phyloP scores from a whole-genome alignment of 2,888 invertebrate genomes.

The Strigamia crassipes region DNA sequence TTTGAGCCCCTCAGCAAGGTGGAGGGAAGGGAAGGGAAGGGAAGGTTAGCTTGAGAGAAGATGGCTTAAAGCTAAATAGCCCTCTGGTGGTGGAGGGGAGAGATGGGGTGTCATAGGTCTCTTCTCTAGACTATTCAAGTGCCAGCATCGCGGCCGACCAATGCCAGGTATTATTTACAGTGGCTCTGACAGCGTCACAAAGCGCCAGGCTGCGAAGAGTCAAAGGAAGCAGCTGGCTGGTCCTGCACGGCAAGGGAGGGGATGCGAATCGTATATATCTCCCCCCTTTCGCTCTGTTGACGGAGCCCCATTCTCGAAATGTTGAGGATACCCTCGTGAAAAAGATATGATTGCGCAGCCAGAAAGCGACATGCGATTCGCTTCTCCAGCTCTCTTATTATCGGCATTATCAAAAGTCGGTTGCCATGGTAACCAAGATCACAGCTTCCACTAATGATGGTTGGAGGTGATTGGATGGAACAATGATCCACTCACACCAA shows the following conservation, averaged over 20 bases:
- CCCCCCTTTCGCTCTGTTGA: conserved; percentile 14
- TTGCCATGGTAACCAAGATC: conserved; percentile 31
- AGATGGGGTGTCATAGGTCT: conserved; percentile 40
- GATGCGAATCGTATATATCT: conserved; percentile 21
- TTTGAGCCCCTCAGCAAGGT: conserved; percentile 16
- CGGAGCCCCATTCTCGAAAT: conserved; percentile 4
- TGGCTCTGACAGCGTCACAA: conserved; percentile 42
- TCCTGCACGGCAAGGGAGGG: background rate
- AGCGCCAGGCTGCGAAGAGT: conserved; percentile 36
- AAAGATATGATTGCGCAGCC: background rate
- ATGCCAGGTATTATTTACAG: conserved; percentile 42
- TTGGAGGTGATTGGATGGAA: conserved; percentile 39
- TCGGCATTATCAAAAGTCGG: background rate
- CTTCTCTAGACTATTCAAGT: conserved; percentile 42
- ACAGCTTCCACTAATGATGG: conserved; percentile 38
- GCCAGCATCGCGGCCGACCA: conserved; percentile 42
- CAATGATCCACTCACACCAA: conserved; percentile 39
- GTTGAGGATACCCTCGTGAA: conserved; percentile 34
- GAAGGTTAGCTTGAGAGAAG: conserved; percentile 20
- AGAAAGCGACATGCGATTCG: background rate
- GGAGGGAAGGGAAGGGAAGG: background rate
- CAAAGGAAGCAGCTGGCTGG: conserved; percentile 40
- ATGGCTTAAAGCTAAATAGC: conserved; percentile 40
- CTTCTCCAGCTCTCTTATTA: background rate
- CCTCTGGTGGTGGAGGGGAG: conserved; percentile 42